Conservation (phyloP, 2,113 vertebrate genomes). For the Lepus europaeus region DNA sequence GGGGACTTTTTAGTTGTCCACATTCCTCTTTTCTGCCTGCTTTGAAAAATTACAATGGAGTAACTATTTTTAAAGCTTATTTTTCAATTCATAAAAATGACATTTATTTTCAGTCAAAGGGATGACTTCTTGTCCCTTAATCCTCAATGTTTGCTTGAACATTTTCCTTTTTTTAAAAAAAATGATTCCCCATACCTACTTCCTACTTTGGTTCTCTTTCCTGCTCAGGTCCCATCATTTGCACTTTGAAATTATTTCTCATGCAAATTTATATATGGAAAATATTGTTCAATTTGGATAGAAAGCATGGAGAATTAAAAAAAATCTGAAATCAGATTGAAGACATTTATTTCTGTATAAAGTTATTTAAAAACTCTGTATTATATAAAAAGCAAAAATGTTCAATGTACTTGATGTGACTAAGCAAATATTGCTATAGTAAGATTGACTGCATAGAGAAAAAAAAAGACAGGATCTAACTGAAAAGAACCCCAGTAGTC, state of each 20-base stretch:
- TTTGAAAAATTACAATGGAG: constrained; percentile 87
- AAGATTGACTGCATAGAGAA: constrained; percentile 97
- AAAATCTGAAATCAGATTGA: constrained; percentile 93
- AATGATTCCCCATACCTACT: constrained; percentile 75
- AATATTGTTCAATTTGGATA: constrained; percentile 96
- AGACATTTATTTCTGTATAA: constrained; percentile 95
- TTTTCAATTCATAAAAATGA: constrained; percentile 88
- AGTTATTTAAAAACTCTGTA: constrained; percentile 99
- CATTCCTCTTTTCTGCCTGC: constrained; percentile 86
- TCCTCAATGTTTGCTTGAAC: constrained; percentile 85
- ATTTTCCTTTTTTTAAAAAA: constrained; percentile 76
- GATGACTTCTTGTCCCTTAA: constrained; percentile 82
- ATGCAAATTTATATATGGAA: constrained; percentile 99
- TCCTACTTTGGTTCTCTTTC: constrained; percentile 80
- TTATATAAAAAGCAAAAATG: constrained; percentile 95
- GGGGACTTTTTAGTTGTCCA: constrained; percentile 84
- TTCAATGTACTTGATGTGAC: constrained; percentile 99
- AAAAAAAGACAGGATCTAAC: not conserved
- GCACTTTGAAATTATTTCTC: constrained; percentile 91
- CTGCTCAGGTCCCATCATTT: constrained; percentile 86
- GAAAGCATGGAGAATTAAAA: constrained; percentile 96
- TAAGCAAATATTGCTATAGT: constrained; percentile 98
- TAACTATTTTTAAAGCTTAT: constrained; percentile 88
- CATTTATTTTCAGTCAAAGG: constrained; percentile 87
- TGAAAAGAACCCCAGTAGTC: not conserved